Base-by-base conservation (phyloP, 2,888 invertebrate genomes). In the Monochamus alternatus region DNA sequence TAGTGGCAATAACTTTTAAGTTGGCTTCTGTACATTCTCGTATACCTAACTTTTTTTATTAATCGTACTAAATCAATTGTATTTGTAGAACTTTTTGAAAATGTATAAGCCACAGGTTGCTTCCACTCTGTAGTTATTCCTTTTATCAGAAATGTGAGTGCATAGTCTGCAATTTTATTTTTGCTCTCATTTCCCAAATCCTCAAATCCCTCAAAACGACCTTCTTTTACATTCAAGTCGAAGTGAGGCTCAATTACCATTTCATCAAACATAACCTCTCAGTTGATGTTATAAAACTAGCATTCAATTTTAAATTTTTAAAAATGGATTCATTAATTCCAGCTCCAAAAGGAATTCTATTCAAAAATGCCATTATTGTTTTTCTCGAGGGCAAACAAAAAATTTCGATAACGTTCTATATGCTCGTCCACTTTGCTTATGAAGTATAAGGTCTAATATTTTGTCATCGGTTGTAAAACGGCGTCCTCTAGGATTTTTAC, bases 351-450 rank as follows among this genome's bases (percentile, higher is more conserved):
- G 52, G 12, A 30, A 47, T 68, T 68, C 47, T 52, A n/a, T 51
- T 30, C 5, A 55, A 5, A 55, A 38, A 22, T 22, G 14, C 10
- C 30, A 32, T 59, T 30, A 31, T 8, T n/a, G 32, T 59, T 30
- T 59, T 59, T 14, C 30, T 30, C 9, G 8, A 59, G 8, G 59
- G 32, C 14, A 59, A 14, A 59, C 9, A 8, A 66, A 68, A 67
- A 43, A 65, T 65, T 67, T 14, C 2, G 31, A 63, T 32, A 44
- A 8, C 3, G 14, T 63, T 63, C 32, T 63, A 31, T 63, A 63
- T 31, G 38, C 38, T 9, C 64, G 44, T 5, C 64, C 64, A 63
- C 44, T 63, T 63, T 63, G 64, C 9, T 58, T 58, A 4, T 58
- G 58, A 4, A 58, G 22, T 7, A 58, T 58, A 8, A 58, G 30